Conservation (phyloP, 2,113 vertebrate species). For the Zosterops borbonicus region DNA sequence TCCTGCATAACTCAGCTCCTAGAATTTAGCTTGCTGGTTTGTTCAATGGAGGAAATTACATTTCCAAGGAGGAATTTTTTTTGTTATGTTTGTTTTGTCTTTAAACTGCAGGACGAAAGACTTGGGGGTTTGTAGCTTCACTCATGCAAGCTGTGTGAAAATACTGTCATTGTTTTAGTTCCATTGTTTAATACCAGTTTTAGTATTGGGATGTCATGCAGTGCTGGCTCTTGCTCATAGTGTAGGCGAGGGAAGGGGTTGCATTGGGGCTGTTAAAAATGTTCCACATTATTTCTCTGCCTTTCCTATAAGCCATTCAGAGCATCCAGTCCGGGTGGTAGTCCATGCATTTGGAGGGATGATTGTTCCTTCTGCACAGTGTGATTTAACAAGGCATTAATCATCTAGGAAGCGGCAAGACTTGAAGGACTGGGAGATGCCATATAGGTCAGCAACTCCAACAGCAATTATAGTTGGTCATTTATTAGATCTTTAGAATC, state of each 20-base stretch:
- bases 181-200: background rate
- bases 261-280: background rate
- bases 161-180: background rate
- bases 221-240: background rate
- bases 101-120: background rate
- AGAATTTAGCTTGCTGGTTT: constrained; percentile 11
- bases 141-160: background rate
- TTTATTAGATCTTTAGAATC: background rate
- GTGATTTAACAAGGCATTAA: constrained; percentile 10
- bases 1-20: constrained; percentile 25
- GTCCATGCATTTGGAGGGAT: background rate
- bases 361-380: background rate
- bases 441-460: constrained; percentile 1
- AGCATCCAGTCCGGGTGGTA: background rate
- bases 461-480: background rate
- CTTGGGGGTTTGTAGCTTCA: background rate
- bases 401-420: background rate
- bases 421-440: background rate
- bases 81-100: constrained; percentile 22
- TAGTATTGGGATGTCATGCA: background rate
- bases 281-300: background rate
- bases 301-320: background rate
- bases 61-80: constrained; percentile 13
- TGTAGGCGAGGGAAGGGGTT: background rate
- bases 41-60: constrained; percentile 1